Percentiles rank a stretch among this genome's conserved stretches.
phyloP scores from a whole-genome alignment of 2,113 vertebrate genomes.

The Entelurus aequoreus region DNA sequence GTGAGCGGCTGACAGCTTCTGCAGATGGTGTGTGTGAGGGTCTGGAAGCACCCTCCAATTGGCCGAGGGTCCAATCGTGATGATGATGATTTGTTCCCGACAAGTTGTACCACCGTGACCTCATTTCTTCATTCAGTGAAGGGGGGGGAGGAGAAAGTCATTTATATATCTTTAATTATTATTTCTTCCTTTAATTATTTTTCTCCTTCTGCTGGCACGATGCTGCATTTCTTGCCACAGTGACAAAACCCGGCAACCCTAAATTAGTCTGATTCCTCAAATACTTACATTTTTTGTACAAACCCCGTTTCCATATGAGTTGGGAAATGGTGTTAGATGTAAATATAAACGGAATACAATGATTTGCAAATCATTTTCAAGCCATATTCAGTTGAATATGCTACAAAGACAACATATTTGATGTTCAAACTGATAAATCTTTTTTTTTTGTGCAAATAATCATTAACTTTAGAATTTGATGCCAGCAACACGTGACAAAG shows the following conservation, averaged over 20 bases:
- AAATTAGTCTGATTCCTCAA: no score
- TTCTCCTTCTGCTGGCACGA: slow-evolving; percentile 48
- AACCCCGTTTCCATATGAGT: no score
- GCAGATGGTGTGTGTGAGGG: slow-evolving; percentile 8
- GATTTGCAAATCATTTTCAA: no score
- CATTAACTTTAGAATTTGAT: no score
- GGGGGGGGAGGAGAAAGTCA: slow-evolving; percentile 18
- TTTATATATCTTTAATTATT: slow-evolving; percentile 1
- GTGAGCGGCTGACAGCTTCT: slow-evolving; percentile 26
- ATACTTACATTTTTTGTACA: no score
- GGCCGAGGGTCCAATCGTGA: slow-evolving; percentile 70
- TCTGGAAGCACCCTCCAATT: slow-evolving; percentile 31
- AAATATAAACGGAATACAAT: no score
- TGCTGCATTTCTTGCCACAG: slow-evolving; percentile 50
- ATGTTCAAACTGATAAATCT: no score
- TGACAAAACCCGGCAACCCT: slow-evolving; percentile 63
- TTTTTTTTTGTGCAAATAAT: no score
- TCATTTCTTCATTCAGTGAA: slow-evolving; percentile 63
- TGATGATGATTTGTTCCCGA: slow-evolving; percentile 64
- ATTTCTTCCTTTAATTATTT: slow-evolving; percentile 2
- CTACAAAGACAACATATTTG: no score
- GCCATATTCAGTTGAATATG: no score
- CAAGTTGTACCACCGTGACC: slow-evolving; percentile 66
- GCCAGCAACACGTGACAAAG: no score
- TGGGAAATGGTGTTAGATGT: no score